Base-by-base conservation (phyloP, 2,888 invertebrate species). In the Drosophila subquinaria region DNA sequence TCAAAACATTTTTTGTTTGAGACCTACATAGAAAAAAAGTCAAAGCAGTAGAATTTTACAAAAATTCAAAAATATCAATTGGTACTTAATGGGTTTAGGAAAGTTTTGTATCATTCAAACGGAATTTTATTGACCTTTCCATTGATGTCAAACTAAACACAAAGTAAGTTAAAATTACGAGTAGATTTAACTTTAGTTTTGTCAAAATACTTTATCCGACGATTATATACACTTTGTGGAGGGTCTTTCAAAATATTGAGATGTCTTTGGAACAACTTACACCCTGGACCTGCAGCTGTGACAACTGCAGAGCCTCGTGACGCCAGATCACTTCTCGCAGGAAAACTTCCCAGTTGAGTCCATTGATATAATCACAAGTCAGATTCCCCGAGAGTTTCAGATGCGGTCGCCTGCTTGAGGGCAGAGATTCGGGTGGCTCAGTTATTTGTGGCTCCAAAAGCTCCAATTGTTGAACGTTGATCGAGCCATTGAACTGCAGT, bases 271-370 rank as follows among this genome's bases (percentile, higher is more conserved):
- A 9, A 8, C 4, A 17, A 79, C 92, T 92, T 92, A 95, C 95
- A 72, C 94, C 94, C 48, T 92, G 78, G 27, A 95, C 90, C 30
- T 81, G 77, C 0, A 94, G 89, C n/a, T 91, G 78, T 1, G 91
- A 92, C 1, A 94, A 88, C 59, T 94, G 90, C 35, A 91, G 73
- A 0, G 90, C 80, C 38, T 91, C 69, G 84, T 94, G 93, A 45
- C 89, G 94, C 73, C 94, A 92, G 51, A 94, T 93, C 9, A 95
- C 74, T 42, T 92, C 91, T 2, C 87, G 77, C 4, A 93, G 77
- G 51, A 95, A 91, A 8, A 91, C 81, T 0, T 91, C 69, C 93
- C 95, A 95, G 30, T 90, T 56, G 20, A 93, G 76, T 2, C 92
- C 93, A 85, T 94, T 95, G 1, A 95, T 92, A 11, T 66, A 89